phyloP scores from a whole-genome alignment of 2,888 invertebrate genomes.

The Drosophila testacea region DNA sequence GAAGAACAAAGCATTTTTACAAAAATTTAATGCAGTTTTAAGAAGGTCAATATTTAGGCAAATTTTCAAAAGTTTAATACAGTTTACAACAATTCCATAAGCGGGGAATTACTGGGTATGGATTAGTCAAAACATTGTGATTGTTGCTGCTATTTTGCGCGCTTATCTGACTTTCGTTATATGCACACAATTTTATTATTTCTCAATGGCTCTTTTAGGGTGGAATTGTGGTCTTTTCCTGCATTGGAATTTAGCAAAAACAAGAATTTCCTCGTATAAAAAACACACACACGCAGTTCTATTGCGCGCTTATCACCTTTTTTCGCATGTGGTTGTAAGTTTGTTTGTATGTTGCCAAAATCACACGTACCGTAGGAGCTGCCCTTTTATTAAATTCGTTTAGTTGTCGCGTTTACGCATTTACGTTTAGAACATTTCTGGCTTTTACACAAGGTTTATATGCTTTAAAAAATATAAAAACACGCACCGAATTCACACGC shows the following conservation, averaged over 20 bases:
- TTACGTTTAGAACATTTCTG: slow-evolving; percentile 20
- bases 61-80: background rate
- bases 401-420: slow-evolving; percentile 21
- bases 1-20: background rate
- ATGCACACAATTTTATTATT: slow-evolving; percentile 53
- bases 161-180: slow-evolving; percentile 69
- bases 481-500: slow-evolving; percentile 43
- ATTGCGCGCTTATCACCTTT: slow-evolving; percentile 76
- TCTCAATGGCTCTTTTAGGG: slow-evolving; percentile 49
- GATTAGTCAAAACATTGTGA: slow-evolving; percentile 16
- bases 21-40: background rate
- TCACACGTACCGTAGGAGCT: slow-evolving; percentile 36
- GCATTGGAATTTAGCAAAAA: slow-evolving; percentile 63
- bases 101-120: slow-evolving; percentile 18
- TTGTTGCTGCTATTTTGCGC: slow-evolving; percentile 63
- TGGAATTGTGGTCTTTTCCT: slow-evolving; percentile 50
- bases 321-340: slow-evolving; percentile 34
- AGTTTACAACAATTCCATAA: background rate
- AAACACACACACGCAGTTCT: slow-evolving; percentile 28
- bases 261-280: slow-evolving; percentile 39
- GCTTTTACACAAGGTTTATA: slow-evolving; percentile 38
- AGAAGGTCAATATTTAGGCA: background rate
- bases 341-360: slow-evolving; percentile 15
- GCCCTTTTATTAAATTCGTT: slow-evolving; percentile 28
- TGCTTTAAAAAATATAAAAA: slow-evolving; percentile 48